A percentile compares a stretch with the other conserved stretches of the same genome.
Evolutionary conservation across 2,888 invertebrate species (phyloP).

Genomic region (Chrysopilus asiliformis): DNA sequence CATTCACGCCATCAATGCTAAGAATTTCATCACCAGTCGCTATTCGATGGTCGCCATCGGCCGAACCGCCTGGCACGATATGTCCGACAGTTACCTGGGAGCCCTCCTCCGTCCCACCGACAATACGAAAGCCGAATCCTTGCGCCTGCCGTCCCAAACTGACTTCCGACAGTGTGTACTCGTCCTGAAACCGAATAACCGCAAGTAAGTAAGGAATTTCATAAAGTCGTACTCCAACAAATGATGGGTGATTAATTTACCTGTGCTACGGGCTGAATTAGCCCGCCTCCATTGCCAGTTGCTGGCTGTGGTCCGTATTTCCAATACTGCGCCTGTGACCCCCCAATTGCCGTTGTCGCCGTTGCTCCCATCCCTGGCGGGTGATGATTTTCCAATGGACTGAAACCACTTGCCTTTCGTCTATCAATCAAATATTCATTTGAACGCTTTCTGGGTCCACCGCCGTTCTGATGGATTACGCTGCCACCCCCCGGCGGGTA

Average conservation of each 20-base stretch:
- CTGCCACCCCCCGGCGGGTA: conserved; percentile 10
- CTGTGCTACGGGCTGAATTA: conserved; percentile 11
- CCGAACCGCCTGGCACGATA: conserved; percentile 92
- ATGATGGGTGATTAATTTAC: no score
- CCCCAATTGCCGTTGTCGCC: no score
- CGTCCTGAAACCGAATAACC: conserved; percentile 18
- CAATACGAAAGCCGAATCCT: conserved; percentile 96
- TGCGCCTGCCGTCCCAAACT: conserved; percentile 78
- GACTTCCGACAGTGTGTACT: conserved; percentile 38
- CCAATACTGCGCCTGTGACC: conserved; percentile 11
- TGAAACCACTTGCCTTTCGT: conserved; percentile 29
- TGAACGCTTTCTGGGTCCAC: conserved; percentile 23
- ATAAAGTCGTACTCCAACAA: no score
- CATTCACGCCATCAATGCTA: conserved; percentile 77
- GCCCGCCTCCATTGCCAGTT: conserved; percentile 2
- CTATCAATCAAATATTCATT: conserved; percentile 32
- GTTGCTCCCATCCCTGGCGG: conserved; percentile 3
- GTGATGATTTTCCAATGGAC: conserved; percentile 26
- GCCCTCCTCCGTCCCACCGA: conserved; percentile 95
- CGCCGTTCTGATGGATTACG: conserved; percentile 9
- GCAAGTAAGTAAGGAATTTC: no score
- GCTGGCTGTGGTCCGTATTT: conserved; percentile 19
- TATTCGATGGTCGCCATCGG: conserved; percentile 79
- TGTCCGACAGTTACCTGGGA: conserved; percentile 94
- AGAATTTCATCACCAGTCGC: conserved; percentile 88